phyloP scores from a whole-genome alignment of 1,140 invertebrate genomes.

The Micrasema minimum region DNA sequence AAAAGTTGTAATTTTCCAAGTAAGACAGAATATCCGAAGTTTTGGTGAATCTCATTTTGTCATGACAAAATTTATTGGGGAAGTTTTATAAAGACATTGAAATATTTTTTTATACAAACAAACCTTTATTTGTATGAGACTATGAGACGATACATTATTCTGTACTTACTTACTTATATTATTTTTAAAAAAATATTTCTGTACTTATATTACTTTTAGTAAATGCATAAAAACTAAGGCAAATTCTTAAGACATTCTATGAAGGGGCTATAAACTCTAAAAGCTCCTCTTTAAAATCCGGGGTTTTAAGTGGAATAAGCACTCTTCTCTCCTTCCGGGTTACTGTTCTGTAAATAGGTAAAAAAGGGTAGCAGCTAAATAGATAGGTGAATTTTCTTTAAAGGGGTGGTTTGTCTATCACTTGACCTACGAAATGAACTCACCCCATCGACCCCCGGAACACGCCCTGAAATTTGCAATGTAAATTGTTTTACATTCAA shows the following conservation, averaged over 20 bases:
- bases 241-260: too few relatives aligned
- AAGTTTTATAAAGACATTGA: too few relatives aligned
- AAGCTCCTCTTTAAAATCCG: conserved; percentile 46
- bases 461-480: conserved; percentile 53
- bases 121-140: too few relatives aligned
- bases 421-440: conserved; percentile 44
- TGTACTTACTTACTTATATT: too few relatives aligned
- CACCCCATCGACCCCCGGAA: conserved; percentile 29
- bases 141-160: too few relatives aligned
- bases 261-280: conserved; percentile 9
- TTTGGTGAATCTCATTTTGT: too few relatives aligned
- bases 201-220: too few relatives aligned
- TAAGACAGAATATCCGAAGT: too few relatives aligned
- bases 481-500: conserved; percentile 55
- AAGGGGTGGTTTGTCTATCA: conserved; percentile 11
- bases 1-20: neutral
- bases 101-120: too few relatives aligned
- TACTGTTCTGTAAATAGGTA: conserved; percentile 17
- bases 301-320: conserved; percentile 53
- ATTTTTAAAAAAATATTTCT: too few relatives aligned
- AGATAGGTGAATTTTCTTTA: conserved; percentile 18
- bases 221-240: too few relatives aligned
- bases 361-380: conserved; percentile 20
- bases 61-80: too few relatives aligned
- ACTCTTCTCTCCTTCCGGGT: conserved; percentile 1